A percentile compares a stretch with the other conserved stretches of the same genome.
Evolutionary conservation across 2,888 invertebrate genomes (phyloP).

Genomic region (Polydrusus cervinus): DNA sequence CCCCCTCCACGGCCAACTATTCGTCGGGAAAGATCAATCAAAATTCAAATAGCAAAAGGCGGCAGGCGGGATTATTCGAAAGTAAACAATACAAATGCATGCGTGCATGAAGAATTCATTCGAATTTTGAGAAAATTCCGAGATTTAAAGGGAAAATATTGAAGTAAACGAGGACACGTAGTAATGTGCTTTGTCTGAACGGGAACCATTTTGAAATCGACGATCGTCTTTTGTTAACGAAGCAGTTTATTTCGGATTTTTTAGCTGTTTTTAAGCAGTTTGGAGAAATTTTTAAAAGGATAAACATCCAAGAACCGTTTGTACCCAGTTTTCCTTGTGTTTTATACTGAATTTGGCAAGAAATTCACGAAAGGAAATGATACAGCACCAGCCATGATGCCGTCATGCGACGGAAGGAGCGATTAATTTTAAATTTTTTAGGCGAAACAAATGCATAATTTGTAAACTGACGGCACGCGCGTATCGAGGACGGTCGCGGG

Average conservation of each 20-base stretch:
- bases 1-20: conserved; percentile 43
- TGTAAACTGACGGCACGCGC: conserved; percentile 40
- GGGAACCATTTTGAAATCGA: conserved; percentile 80
- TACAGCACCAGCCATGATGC: conserved; percentile 65
- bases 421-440: conserved; percentile 42
- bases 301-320: background rate
- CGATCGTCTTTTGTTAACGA: conserved; percentile 57
- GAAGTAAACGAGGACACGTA: conserved; percentile 56
- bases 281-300: background rate
- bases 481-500: conserved; percentile 42
- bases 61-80: conserved; percentile 61
- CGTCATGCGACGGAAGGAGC: conserved; percentile 51
- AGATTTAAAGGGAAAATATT: conserved; percentile 52
- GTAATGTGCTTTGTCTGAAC: conserved; percentile 69
- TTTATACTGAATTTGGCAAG: conserved; percentile 17
- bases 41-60: conserved; percentile 63
- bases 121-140: conserved; percentile 48
- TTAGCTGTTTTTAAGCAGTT: background rate
- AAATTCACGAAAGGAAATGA: conserved; percentile 23
- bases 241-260: conserved; percentile 52
- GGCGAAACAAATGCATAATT: conserved; percentile 34
- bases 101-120: conserved; percentile 47
- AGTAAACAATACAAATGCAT: conserved; percentile 60
- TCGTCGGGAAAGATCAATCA: conserved; percentile 64
- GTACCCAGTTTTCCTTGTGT: background rate